Base-by-base conservation (phyloP, 2,888 invertebrate species). In the Gibbula magus region DNA sequence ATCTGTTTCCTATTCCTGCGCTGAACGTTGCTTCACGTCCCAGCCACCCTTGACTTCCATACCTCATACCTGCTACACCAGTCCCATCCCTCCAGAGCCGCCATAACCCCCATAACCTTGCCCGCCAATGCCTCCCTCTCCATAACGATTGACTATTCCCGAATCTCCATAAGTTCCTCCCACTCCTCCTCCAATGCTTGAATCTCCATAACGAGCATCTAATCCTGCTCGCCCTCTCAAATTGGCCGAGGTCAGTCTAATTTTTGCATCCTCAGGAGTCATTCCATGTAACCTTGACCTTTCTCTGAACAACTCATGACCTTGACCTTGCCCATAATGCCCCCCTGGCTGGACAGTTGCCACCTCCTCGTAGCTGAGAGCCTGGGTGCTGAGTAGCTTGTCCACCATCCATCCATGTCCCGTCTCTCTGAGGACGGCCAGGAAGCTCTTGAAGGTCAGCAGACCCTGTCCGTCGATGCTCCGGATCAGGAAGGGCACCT, bases 321-420 rank as follows among this genome's bases (percentile, higher is more conserved):
- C 29, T 8, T 61, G 29, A 16, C 61, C 18, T 13, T 13, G 16
- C 16, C 29, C 61, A 7, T 16, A 25, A 10, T 74, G 45, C 10
- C 74, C 45, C 8, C 45, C 51, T 7, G 74, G 22, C n/a, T 25
- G 70, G 18, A 16, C 39, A 0, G 80, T 29, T 0, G 61, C 22
- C n/a, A 78, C 10, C 25, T n/a, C 80, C 13, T 56, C 54, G 54
- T 80, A 78, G 29, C 78, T 78, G 20, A 82, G 79, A 18, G 82
- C 82, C 45, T 85, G 83, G 0, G 85, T 83, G 76, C 83, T 83
- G 53, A 85, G 53, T 4, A 85, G 77, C 25, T 29, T 53, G 29
- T 83, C 85, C 53, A 80, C 85, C 61, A 85, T 77, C 80, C 83
- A 85, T 2, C 85, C 66, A 51, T 83, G 83, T 0, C 85, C 85